Evolutionary conservation across 2,113 vertebrate genomes (phyloP).

Genomic region (Tachycineta bicolor): DNA sequence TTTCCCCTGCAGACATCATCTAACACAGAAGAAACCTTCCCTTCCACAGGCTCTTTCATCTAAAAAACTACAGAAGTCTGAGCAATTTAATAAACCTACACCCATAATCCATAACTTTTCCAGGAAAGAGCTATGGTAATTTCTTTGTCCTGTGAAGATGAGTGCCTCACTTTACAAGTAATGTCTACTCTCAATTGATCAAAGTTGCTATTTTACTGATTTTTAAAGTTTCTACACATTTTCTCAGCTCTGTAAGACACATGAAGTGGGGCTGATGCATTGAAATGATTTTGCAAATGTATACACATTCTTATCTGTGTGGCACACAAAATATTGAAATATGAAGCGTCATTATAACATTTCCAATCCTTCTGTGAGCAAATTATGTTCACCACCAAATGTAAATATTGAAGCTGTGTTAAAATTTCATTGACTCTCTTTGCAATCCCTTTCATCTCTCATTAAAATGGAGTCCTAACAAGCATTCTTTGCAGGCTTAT

Average conservation of each 20-base stretch:
- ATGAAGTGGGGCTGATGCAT: background rate
- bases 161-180: background rate
- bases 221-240: background rate
- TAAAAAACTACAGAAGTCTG: background rate
- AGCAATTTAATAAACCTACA: background rate
- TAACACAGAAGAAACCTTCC: background rate
- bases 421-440: background rate
- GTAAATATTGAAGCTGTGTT: constrained; percentile 29
- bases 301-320: background rate
- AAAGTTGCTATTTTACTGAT: background rate
- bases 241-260: background rate
- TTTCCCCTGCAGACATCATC: background rate
- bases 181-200: background rate
- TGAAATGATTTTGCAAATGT: background rate
- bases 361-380: background rate
- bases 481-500: background rate
- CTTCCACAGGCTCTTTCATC: background rate
- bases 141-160: background rate
- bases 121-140: background rate
- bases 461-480: background rate
- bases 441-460: background rate
- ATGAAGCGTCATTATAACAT: background rate
- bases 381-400: background rate
- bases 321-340: background rate
- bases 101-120: background rate